Conservation (phyloP, 2,888 invertebrate species). For the Marronus borbonicus region DNA sequence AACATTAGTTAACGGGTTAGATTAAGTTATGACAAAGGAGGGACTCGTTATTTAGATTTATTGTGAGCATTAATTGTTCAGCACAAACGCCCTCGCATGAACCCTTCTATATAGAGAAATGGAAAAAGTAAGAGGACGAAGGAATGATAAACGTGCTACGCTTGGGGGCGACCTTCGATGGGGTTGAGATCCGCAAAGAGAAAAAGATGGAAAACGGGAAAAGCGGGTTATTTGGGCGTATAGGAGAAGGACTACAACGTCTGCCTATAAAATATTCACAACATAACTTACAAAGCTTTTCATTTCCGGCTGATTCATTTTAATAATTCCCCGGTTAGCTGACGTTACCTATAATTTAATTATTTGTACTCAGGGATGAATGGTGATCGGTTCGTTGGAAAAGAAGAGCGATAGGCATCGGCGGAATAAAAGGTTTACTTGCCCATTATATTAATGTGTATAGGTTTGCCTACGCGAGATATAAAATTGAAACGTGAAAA, state of each 20-base stretch:
- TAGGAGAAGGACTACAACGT: conserved; percentile 9
- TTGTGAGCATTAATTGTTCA: conserved; percentile 65
- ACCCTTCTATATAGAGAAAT: conserved; percentile 32
- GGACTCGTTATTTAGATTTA: conserved; percentile 66
- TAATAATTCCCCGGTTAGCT: conserved; percentile 44
- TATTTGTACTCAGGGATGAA: conserved; percentile 31
- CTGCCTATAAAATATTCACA: conserved; percentile 50
- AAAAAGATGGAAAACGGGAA: neutral
- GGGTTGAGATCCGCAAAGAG: conserved; percentile 3
- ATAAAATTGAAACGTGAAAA: too few species aligned
- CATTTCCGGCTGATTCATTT: conserved; percentile 50
- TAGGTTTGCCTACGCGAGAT: neutral
- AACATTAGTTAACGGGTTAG: conserved; percentile 59
- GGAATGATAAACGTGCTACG: neutral
- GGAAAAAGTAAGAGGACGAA: conserved; percentile 35
- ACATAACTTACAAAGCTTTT: conserved; percentile 51
- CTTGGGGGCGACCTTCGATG: conserved; percentile 15
- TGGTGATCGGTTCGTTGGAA: conserved; percentile 19
- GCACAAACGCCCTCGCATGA: conserved; percentile 38
- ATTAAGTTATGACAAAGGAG: conserved; percentile 65
- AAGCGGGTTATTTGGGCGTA: conserved; percentile 1
- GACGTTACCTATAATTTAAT: conserved; percentile 45
- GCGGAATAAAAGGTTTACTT: neutral
- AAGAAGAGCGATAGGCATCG: neutral
- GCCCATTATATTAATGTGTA: neutral